Percentiles rank a stretch among this genome's conserved stretches.
Conservation (phyloP, 2,888 invertebrate species). For the Platycheirus rosarum region DNA sequence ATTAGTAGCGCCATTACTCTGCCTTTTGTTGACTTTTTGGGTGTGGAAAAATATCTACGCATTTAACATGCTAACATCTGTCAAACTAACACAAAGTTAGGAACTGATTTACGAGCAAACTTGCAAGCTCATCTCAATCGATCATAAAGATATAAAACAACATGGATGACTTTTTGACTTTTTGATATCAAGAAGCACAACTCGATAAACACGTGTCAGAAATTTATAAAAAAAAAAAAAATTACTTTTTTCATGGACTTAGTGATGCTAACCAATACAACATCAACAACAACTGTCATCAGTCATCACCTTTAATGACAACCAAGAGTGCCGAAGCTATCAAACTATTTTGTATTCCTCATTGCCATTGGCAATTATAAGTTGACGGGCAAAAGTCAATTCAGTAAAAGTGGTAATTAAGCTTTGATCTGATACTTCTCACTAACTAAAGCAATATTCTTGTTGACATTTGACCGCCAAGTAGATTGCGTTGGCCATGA, state of each 20-base stretch:
- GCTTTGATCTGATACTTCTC: slow-evolving; percentile 61
- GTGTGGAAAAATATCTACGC: slow-evolving; percentile 43
- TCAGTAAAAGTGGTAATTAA: slow-evolving; percentile 52
- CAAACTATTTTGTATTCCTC: slow-evolving; percentile 3
- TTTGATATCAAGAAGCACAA: slow-evolving; percentile 14
- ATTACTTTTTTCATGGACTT: neutral
- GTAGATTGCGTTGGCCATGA: slow-evolving; percentile 51
- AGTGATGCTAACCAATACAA: neutral
- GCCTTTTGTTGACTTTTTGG: slow-evolving; percentile 6
- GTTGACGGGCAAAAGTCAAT: slow-evolving; percentile 53
- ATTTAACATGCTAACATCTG: slow-evolving; percentile 27
- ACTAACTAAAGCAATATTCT: slow-evolving; percentile 35
- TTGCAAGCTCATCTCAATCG: neutral
- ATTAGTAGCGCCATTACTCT: slow-evolving; percentile 15
- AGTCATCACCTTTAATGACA: neutral
- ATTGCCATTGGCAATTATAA: slow-evolving; percentile 32
- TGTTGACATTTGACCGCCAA: slow-evolving; percentile 58
- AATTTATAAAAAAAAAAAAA: neutral
- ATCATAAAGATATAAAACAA: neutral
- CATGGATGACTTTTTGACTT: neutral
- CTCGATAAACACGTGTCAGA: slow-evolving; percentile 10
- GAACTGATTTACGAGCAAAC: slow-evolving; percentile 4
- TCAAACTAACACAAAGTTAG: neutral
- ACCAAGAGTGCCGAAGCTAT: slow-evolving; percentile 20
- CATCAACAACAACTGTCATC: neutral